Conservation (phyloP, 2,113 vertebrate genomes). For the Gadus chalcogrammus region DNA sequence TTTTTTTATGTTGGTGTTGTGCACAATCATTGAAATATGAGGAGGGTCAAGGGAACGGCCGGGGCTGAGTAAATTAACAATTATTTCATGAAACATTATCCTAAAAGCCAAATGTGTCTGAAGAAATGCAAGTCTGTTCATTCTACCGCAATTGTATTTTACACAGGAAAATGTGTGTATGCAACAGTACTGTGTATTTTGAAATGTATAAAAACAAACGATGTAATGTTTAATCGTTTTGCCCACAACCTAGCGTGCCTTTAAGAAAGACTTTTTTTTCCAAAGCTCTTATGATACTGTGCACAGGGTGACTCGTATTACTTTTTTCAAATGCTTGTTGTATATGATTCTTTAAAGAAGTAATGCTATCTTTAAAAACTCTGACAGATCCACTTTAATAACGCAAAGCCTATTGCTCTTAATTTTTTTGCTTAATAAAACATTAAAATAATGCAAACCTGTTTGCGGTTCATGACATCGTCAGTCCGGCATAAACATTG, state of each 20-base stretch:
- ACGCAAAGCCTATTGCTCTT: slow-evolving; percentile 38
- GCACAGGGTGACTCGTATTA: slow-evolving; percentile 24
- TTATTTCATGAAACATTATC: too few species aligned
- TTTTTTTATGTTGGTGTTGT: slow-evolving; percentile 27
- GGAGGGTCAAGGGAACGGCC: slow-evolving; percentile 39
- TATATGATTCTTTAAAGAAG: slow-evolving; percentile 38
- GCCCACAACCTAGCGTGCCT: slow-evolving; percentile 57
- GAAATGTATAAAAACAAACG: slow-evolving; percentile 15
- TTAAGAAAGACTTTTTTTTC: slow-evolving; percentile 6
- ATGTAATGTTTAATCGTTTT: slow-evolving; percentile 36
- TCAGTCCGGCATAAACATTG: slow-evolving; percentile 36
- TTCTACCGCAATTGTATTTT: slow-evolving; percentile 7
- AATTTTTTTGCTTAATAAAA: slow-evolving; percentile 11
- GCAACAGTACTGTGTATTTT: slow-evolving; percentile 23
- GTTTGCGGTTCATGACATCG: slow-evolving; percentile 13
- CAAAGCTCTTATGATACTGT: slow-evolving; percentile 37
- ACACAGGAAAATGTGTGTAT: slow-evolving; percentile 11
- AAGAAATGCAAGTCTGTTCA: slow-evolving; percentile 5
- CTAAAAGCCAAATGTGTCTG: too few species aligned
- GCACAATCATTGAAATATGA: slow-evolving; percentile 33
- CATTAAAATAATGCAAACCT: slow-evolving; percentile 32
- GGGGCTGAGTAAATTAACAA: too few species aligned
- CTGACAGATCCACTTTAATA: slow-evolving; percentile 25
- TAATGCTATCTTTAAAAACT: slow-evolving; percentile 27
- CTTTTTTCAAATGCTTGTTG: slow-evolving; percentile 37